Evolutionary conservation across 2,888 invertebrate genomes (phyloP).

Genomic region (Ormyrus pomaceus): DNA sequence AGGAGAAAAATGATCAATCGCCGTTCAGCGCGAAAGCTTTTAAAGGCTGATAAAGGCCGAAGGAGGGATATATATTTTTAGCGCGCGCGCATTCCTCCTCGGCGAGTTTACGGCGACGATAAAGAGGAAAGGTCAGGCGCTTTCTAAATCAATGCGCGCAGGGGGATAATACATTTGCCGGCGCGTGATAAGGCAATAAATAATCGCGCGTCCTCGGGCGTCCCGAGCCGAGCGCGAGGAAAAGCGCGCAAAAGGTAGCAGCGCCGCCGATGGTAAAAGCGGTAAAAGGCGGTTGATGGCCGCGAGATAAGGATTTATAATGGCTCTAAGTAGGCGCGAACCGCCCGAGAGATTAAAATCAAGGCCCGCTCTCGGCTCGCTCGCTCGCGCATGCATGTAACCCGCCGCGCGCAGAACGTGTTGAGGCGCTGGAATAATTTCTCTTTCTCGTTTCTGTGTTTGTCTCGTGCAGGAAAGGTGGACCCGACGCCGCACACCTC

Average conservation of each 20-base stretch:
- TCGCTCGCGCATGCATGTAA: neutral
- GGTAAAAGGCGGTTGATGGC: too few relatives aligned
- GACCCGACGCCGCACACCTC: constrained; percentile 88
- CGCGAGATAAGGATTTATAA: neutral
- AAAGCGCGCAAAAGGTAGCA: too few relatives aligned
- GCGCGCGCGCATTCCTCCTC: neutral
- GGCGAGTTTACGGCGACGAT: neutral
- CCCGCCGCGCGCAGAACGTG: neutral
- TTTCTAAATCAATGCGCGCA: constrained; percentile 1
- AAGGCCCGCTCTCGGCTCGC: neutral
- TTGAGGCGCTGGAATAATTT: constrained; percentile 39
- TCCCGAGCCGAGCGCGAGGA: too few relatives aligned
- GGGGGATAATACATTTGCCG: too few relatives aligned
- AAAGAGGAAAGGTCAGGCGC: neutral
- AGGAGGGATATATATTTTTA: neutral
- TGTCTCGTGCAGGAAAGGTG: constrained; percentile 83
- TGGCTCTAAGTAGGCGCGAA: constrained; percentile 1
- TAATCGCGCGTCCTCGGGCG: too few relatives aligned
- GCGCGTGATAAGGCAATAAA: too few relatives aligned
- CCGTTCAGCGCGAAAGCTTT: neutral
- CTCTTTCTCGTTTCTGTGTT: constrained; percentile 62
- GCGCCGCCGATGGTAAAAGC: too few relatives aligned
- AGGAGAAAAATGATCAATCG: constrained; percentile 4
- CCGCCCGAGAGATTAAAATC: constrained; percentile 18
- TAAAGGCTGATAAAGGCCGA: constrained; percentile 1